Percentiles rank a stretch among this genome's conserved stretches.
Conservation (phyloP, 2,888 invertebrate genomes). For the Asteroscopus sphinx region DNA sequence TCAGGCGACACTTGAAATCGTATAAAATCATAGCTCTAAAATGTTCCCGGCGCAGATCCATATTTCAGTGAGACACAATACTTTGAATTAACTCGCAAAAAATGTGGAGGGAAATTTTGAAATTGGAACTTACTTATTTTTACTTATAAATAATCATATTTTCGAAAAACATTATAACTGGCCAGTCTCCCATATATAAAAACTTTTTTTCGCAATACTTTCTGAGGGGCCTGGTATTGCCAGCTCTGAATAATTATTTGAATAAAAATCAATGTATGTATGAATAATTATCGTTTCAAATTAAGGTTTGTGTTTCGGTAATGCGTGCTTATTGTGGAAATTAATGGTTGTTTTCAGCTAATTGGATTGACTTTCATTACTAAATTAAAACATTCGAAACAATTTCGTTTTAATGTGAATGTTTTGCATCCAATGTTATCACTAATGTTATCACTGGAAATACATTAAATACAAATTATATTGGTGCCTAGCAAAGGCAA, state of each 20-base stretch:
- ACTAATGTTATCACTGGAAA: slow-evolving; percentile 17
- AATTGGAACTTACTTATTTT: too few relatives aligned
- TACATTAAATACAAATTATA: slow-evolving; percentile 19
- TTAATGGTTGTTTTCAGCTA: slow-evolving; percentile 18
- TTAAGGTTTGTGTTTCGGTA: slow-evolving; percentile 21
- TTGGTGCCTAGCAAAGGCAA: slow-evolving; percentile 6
- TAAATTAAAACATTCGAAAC: slow-evolving; percentile 39
- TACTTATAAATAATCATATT: too few relatives aligned
- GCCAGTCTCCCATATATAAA: too few relatives aligned
- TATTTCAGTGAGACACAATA: too few relatives aligned
- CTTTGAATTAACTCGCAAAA: too few relatives aligned
- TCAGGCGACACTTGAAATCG: too few relatives aligned
- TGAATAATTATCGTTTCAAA: slow-evolving; percentile 14
- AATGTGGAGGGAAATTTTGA: too few relatives aligned
- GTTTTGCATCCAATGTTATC: slow-evolving; percentile 19
- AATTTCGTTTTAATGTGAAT: slow-evolving; percentile 12
- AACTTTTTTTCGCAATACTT: too few relatives aligned
- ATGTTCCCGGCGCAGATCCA: too few relatives aligned
- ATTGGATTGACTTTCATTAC: slow-evolving; percentile 38
- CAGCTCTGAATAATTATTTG: slow-evolving; percentile 2
- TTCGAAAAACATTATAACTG: too few relatives aligned
- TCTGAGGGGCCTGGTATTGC: too few relatives aligned
- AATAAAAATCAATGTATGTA: slow-evolving; percentile 27
- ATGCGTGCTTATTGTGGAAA: slow-evolving; percentile 4
- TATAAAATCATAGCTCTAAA: too few relatives aligned